Evolutionary conservation across 2,113 vertebrate species (phyloP).

Genomic region (Atrichornis clamosus): DNA sequence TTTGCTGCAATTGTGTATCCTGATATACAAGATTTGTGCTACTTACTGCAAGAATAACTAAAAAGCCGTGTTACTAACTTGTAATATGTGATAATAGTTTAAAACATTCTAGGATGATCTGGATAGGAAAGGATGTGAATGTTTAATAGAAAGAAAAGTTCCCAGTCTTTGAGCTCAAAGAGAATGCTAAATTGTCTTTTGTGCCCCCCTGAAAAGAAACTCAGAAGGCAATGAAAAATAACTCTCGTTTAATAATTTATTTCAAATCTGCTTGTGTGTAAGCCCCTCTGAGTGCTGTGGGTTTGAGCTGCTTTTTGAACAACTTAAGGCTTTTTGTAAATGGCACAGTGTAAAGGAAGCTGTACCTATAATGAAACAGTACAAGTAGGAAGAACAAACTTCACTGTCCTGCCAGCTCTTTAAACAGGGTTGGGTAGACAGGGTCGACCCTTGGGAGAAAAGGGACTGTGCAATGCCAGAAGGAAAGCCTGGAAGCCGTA

Average conservation of each 20-base stretch:
- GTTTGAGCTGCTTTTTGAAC: not conserved
- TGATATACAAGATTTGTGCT: not conserved
- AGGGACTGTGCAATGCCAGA: not conserved
- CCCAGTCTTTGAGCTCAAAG: not conserved
- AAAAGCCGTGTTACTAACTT: not conserved
- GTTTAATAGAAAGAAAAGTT: not conserved
- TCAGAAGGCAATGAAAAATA: not conserved
- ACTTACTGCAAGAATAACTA: not conserved
- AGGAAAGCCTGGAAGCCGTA: not conserved
- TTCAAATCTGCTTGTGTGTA: not conserved
- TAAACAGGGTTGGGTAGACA: not conserved
- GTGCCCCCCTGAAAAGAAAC: not conserved
- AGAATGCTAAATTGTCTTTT: not conserved
- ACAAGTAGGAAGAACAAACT: not conserved
- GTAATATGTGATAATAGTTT: not conserved
- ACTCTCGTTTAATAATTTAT: slow-evolving; percentile 13
- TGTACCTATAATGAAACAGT: not conserved
- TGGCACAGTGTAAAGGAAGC: not conserved
- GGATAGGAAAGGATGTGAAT: not conserved
- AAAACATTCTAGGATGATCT: not conserved
- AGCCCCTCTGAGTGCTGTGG: not conserved
- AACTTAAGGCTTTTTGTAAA: not conserved
- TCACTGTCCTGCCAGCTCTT: not conserved
- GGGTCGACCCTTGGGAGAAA: not conserved
- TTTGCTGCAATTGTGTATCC: not conserved